Evolutionary conservation across 2,113 vertebrate species (phyloP).

Genomic region (Lucifuga dentata): DNA sequence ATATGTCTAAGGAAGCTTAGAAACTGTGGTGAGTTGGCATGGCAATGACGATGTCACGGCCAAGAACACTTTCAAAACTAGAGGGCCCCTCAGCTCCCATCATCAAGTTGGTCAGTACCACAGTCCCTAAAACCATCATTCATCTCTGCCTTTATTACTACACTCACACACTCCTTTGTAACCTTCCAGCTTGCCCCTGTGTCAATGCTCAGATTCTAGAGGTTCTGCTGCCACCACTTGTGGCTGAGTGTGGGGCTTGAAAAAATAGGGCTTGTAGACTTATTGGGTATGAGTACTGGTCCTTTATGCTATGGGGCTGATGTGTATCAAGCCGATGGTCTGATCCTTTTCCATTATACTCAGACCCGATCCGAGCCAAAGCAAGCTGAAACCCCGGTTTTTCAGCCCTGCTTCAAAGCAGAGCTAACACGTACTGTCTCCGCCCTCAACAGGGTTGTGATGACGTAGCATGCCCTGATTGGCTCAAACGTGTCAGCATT

Average conservation of each 20-base stretch:
- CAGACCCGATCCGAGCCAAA: too few species aligned
- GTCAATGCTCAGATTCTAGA: slow-evolving; percentile 27
- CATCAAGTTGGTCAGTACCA: slow-evolving; percentile 73
- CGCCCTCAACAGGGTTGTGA: too few species aligned
- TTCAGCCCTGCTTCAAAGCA: too few species aligned
- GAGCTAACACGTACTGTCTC: too few species aligned
- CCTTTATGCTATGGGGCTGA: too few species aligned
- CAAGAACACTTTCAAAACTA: slow-evolving; percentile 74
- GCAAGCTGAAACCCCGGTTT: too few species aligned
- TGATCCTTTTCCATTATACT: too few species aligned
- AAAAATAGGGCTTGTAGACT: too few species aligned
- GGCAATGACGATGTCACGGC: slow-evolving; percentile 55
- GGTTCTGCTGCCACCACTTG: not conserved
- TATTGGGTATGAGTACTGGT: too few species aligned
- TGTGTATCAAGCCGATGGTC: too few species aligned
- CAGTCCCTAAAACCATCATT: slow-evolving; percentile 74
- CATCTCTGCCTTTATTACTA: slow-evolving; percentile 73
- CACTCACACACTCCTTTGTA: slow-evolving; percentile 57
- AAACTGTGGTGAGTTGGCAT: slow-evolving; percentile 69
- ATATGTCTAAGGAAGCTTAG: slow-evolving; percentile 52
- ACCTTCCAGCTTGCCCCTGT: slow-evolving; percentile 48
- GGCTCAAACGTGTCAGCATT: too few species aligned
- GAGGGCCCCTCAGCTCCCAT: slow-evolving; percentile 64
- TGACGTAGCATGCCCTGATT: too few species aligned
- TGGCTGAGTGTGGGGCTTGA: not conserved